These are phyloP conservation scores for Stigmatopora nigra DNA, from an alignment of 2,113 vertebrate genomes.

Conservation along the genomic window DNA sequence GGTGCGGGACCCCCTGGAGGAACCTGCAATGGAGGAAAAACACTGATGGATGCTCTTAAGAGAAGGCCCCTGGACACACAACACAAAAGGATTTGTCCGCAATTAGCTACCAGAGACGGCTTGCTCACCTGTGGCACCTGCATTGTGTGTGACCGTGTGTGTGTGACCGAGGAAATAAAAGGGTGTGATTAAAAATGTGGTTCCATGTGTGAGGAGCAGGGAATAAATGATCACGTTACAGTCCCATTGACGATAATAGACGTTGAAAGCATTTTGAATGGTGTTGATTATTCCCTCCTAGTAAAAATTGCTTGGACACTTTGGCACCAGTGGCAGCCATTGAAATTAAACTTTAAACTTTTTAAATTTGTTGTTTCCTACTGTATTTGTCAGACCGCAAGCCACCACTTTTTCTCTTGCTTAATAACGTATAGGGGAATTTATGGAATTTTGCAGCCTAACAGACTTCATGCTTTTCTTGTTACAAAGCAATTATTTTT, in stretches of 20 bases:
- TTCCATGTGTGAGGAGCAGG: background rate
- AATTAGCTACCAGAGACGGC: constrained; percentile 62
- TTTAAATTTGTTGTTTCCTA: no score
- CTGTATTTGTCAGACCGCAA: no score
- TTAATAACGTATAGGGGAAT: no score
- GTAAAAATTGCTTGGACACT: no score
- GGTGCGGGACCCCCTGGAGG: constrained; percentile 52
- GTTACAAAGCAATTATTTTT: no score
- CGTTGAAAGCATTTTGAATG: no score
- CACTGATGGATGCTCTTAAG: constrained; percentile 69
- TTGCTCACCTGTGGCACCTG: constrained; percentile 68
- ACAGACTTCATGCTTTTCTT: no score
- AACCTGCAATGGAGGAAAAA: constrained; percentile 55
- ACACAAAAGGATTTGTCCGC: constrained; percentile 68
- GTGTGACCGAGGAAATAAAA: constrained; percentile 8
- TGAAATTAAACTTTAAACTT: no score
- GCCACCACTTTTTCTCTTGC: no score
- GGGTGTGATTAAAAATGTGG: background rate
- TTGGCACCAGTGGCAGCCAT: no score
- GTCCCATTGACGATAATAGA: background rate
- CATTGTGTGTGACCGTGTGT: constrained; percentile 36
- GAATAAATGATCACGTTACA: background rate
- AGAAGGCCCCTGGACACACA: constrained; percentile 63
- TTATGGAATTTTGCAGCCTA: no score
- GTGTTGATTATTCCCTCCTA: no score